Percentiles rank a stretch among this genome's conserved stretches.
These are phyloP conservation scores for Eleginops maclovinus DNA, from an alignment of 2,113 vertebrate genomes.

Conservation along the genomic window DNA sequence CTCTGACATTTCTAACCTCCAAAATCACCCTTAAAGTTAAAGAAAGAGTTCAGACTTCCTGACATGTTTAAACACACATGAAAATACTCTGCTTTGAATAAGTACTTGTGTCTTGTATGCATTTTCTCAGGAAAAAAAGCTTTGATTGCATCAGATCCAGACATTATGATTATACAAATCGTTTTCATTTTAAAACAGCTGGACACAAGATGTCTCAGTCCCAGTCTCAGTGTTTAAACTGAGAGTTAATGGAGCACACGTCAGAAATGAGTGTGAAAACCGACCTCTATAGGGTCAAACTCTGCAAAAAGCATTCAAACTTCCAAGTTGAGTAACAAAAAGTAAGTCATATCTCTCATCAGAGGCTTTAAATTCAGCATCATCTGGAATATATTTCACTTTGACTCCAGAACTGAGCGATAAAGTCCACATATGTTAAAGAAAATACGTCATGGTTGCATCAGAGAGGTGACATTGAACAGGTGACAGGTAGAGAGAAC, in stretches of 20 bases:
- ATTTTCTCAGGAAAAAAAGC: background rate
- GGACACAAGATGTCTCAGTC: slow-evolving; percentile 6
- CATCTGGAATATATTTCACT: background rate
- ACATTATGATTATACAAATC: background rate
- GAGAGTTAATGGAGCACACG: too few species aligned
- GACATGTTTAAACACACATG: background rate
- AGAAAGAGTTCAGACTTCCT: background rate
- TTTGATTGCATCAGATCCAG: background rate
- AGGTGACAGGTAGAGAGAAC: slow-evolving; percentile 29
- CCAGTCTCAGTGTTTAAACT: too few species aligned
- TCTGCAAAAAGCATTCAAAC: background rate
- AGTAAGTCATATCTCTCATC: too few species aligned
- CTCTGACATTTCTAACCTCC: background rate
- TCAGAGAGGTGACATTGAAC: background rate
- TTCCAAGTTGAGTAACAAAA: background rate
- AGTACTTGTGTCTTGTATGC: background rate
- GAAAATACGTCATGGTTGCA: too few species aligned
- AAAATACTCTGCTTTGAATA: background rate
- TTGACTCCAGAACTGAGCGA: background rate
- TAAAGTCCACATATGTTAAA: background rate
- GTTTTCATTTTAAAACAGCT: background rate
- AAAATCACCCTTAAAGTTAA: background rate
- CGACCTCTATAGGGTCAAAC: too few species aligned
- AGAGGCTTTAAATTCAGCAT: background rate
- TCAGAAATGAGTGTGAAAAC: background rate